phyloP scores from a whole-genome alignment of 2,888 invertebrate species.

The Megastigmus dorsalis region DNA sequence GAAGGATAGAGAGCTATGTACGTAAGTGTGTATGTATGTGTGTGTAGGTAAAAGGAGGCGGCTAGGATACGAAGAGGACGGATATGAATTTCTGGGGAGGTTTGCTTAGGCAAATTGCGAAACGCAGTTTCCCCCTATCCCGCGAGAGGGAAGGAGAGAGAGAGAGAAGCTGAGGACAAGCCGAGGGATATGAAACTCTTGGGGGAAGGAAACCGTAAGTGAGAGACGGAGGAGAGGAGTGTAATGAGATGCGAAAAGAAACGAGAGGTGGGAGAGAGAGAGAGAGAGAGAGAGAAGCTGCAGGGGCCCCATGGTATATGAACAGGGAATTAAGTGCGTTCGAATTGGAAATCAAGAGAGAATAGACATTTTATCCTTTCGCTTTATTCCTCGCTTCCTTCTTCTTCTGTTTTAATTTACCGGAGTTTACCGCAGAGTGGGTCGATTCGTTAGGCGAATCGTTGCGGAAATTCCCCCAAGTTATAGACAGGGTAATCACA shows the following conservation, averaged over 20 bases:
- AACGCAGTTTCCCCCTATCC: constrained; percentile 55
- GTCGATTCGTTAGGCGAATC: too few relatives aligned
- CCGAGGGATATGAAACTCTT: too few relatives aligned
- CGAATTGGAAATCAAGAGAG: constrained; percentile 22
- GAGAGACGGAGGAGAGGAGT: constrained; percentile 3
- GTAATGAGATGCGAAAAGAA: constrained; percentile 52
- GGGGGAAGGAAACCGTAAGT: background rate
- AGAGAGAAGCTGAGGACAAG: background rate
- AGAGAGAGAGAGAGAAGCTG: background rate
- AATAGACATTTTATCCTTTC: too few relatives aligned
- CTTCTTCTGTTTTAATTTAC: too few relatives aligned
- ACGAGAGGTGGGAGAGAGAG: constrained; percentile 29
- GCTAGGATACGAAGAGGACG: constrained; percentile 41
- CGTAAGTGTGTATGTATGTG: too few relatives aligned
- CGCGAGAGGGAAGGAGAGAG: background rate
- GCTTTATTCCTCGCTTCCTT: too few relatives aligned
- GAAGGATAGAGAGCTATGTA: background rate
- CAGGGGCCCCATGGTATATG: background rate
- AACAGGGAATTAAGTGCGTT: constrained; percentile 29
- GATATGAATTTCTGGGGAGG: constrained; percentile 67
- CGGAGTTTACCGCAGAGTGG: too few relatives aligned
- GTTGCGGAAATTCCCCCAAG: too few relatives aligned
- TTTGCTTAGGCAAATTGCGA: constrained; percentile 69
- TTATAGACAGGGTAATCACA: too few relatives aligned
- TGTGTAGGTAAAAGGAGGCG: too few relatives aligned